Base-by-base conservation (phyloP, 1,140 invertebrate genomes). In the Zaprionus davidi region DNA sequence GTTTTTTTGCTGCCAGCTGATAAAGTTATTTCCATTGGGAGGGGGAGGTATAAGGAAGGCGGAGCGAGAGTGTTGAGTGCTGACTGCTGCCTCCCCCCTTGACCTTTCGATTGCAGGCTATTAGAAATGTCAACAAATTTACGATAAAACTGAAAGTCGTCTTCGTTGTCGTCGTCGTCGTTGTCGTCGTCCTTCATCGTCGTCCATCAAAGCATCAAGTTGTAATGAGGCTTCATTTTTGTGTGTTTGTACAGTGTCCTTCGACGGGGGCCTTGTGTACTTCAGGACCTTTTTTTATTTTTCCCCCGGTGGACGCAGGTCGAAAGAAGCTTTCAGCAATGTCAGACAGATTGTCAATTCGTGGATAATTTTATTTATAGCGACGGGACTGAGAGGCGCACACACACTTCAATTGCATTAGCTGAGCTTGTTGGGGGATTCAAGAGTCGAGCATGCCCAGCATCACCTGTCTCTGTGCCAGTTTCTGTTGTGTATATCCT, bases 351-450 rank as follows among this genome's bases (percentile, higher is more conserved):
- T 34, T 67, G 55, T 58, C 65, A 58, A 34, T 67, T 58, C 44
- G 38, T n/a, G n/a, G 22, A 38, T 58, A 67, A 67, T 67, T 67
- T 58, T 67, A 67, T 67, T 67, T 67, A 67, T 67, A 58, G 44
- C 36, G 26, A 67, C 6, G 41, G 41, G 41, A n/a, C 41, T 44
- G 41, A 7, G 36, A 38, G 34, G 3, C 3, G 12, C 36, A 17
- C 22, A 44, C 34, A 41, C 24, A 49, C 41, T 56, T 17, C 20
- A 58, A 67, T 67, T 67, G 38, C 41, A 57, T 49, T 56, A 67
- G 41, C 38, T 6, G 3, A 41, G 63, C 31, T 31, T 51, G 46
- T 24, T 20, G 46, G 6, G 22, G 22, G 46, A 24, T 20, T 51
- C 46, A 12, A 22, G 13, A 24, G 46, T 51, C 46, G 11, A 13